These are phyloP conservation scores for Nycticorax nycticorax DNA, from an alignment of 2,113 vertebrate species.

Conservation along the genomic window DNA sequence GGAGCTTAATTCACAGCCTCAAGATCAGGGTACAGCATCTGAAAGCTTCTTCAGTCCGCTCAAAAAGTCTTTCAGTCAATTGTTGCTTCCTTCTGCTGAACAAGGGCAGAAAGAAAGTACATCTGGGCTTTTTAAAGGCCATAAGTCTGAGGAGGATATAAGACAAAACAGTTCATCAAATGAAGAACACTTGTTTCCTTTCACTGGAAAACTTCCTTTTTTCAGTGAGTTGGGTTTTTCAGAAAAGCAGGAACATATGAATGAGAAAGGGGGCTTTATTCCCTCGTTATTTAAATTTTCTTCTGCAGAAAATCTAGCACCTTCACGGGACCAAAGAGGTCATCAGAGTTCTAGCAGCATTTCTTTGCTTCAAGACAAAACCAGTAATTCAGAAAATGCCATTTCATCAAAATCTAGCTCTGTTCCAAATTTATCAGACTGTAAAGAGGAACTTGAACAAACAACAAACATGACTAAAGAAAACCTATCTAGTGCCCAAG, in stretches of 20 bases:
- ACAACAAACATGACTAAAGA: background rate
- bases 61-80: slow-evolving; percentile 86
- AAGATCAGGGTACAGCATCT: slow-evolving; percentile 7
- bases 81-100: slow-evolving; percentile 75
- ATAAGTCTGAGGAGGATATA: slow-evolving; percentile 73
- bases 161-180: slow-evolving; percentile 44
- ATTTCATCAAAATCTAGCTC: slow-evolving; percentile 38
- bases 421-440: slow-evolving; percentile 36
- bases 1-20: background rate
- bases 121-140: slow-evolving; percentile 47
- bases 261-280: slow-evolving; percentile 70
- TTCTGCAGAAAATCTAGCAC: slow-evolving; percentile 72
- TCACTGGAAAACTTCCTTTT: slow-evolving; percentile 75
- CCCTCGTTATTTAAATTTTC: slow-evolving; percentile 78
- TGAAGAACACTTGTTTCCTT: slow-evolving; percentile 65
- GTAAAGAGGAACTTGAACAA: background rate
- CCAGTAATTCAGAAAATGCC: background rate
- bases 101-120: slow-evolving; percentile 51
- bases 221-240: slow-evolving; percentile 63
- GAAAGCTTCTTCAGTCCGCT: slow-evolving; percentile 84
- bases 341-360: background rate
- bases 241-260: slow-evolving; percentile 61
- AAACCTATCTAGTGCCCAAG: background rate
- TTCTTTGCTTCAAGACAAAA: background rate
- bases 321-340: slow-evolving; percentile 28